A percentile compares a stretch with the other conserved stretches of the same genome.
Evolutionary conservation across 2,113 vertebrate genomes (phyloP).

Genomic region (Cinclus cinclus): DNA sequence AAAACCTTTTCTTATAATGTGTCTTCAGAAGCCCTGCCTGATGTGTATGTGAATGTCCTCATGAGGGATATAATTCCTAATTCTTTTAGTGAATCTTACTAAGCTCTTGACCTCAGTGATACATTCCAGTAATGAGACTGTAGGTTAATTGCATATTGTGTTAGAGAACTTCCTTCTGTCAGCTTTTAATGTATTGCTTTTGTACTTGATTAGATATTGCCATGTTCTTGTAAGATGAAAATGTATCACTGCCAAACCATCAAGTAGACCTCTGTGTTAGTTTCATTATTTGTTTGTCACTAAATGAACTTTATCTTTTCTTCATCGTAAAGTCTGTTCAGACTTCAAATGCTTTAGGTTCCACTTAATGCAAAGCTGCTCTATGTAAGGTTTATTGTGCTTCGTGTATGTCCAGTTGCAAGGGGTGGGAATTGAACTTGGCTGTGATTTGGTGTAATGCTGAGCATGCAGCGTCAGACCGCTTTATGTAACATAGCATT

Average conservation of each 20-base stretch:
- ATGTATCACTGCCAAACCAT: background rate
- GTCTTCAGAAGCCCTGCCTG: background rate
- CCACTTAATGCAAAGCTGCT: background rate
- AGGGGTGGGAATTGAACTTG: background rate
- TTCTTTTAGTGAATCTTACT: constrained; percentile 3
- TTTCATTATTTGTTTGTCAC: background rate
- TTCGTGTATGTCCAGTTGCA: background rate
- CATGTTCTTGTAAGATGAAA: background rate
- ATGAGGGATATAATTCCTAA: background rate
- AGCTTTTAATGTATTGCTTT: constrained; percentile 1
- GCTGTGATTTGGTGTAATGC: background rate
- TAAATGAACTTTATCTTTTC: background rate
- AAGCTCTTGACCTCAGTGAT: constrained; percentile 12
- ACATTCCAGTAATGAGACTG: background rate
- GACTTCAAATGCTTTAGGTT: background rate
- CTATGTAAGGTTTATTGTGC: background rate
- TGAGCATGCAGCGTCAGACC: background rate
- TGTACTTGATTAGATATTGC: background rate
- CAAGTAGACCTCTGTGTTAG: background rate
- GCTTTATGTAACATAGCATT: constrained; percentile 30
- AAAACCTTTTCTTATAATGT: background rate
- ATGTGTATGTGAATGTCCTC: background rate
- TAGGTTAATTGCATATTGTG: constrained; percentile 48
- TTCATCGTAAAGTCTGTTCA: background rate
- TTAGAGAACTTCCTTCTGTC: constrained; percentile 23